Evolutionary conservation across 1,140 invertebrate genomes (phyloP).

Genomic region (Periplaneta americana): DNA sequence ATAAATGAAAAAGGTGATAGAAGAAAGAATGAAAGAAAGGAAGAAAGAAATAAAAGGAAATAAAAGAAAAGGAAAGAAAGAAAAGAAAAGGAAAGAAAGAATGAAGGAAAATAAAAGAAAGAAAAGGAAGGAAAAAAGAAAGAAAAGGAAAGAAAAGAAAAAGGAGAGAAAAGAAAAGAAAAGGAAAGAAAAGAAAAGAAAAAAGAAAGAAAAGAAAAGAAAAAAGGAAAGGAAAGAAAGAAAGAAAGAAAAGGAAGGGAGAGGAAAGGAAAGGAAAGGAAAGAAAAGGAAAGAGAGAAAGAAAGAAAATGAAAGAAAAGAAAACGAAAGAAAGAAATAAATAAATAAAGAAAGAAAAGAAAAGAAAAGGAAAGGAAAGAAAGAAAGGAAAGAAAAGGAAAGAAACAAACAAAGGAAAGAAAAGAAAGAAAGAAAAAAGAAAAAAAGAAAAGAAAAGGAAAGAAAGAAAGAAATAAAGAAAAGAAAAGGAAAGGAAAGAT

Average conservation of each 20-base stretch:
- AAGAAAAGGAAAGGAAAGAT: neutral
- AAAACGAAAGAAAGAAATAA: too few species aligned
- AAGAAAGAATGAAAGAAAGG: too few species aligned
- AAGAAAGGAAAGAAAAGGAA: neutral
- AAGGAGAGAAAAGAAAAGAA: neutral
- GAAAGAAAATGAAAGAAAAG: too few species aligned
- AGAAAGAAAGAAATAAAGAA: neutral
- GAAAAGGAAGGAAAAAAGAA: neutral
- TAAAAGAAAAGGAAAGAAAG: too few species aligned
- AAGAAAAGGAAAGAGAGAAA: neutral
- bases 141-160: neutral
- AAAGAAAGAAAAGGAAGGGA: neutral
- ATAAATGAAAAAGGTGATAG: too few species aligned
- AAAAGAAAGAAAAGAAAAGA: neutral
- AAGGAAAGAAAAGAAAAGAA: neutral
- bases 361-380: neutral
- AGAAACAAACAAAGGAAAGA: neutral
- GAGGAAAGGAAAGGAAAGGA: neutral
- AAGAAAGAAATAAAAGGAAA: too few species aligned
- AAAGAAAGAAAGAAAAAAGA: neutral
- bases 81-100: too few species aligned
- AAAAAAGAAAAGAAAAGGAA: neutral
- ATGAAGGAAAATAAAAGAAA: too few species aligned
- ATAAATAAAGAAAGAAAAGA: too few species aligned
- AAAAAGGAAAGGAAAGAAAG: neutral